These are phyloP conservation scores for Oreotragus oreotragus DNA, from an alignment of 2,113 vertebrate species.

Conservation along the genomic window DNA sequence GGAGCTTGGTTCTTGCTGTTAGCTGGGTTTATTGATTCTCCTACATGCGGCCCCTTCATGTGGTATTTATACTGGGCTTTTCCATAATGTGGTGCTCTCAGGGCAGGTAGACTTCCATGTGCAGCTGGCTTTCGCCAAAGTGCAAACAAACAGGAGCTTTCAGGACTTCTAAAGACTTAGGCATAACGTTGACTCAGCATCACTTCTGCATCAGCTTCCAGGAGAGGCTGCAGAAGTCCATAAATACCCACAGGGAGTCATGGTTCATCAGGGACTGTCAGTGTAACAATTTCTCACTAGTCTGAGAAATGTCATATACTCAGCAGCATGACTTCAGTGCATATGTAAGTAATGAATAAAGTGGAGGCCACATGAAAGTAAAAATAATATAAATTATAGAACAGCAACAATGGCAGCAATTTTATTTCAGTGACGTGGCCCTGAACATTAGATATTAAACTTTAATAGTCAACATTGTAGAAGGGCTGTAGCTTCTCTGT, in stretches of 20 bases:
- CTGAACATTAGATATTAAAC: neutral
- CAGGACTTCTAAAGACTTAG: neutral
- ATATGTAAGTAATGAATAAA: neutral
- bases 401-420: neutral
- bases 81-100: neutral
- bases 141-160: neutral
- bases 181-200: neutral
- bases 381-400: neutral
- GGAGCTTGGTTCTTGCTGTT: neutral
- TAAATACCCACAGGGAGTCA: neutral
- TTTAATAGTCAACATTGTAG: neutral
- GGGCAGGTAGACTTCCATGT: neutral
- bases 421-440: neutral
- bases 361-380: neutral
- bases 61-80: neutral
- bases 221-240: neutral
- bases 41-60: neutral
- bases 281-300: neutral
- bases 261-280: neutral
- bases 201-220: neutral
- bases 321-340: neutral
- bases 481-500: neutral
- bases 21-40: neutral
- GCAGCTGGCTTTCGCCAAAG: neutral
- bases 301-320: neutral